A percentile compares a stretch with the other conserved stretches of the same genome.
Evolutionary conservation across 2,113 vertebrate species (phyloP).

Genomic region (Platysteira castanea): DNA sequence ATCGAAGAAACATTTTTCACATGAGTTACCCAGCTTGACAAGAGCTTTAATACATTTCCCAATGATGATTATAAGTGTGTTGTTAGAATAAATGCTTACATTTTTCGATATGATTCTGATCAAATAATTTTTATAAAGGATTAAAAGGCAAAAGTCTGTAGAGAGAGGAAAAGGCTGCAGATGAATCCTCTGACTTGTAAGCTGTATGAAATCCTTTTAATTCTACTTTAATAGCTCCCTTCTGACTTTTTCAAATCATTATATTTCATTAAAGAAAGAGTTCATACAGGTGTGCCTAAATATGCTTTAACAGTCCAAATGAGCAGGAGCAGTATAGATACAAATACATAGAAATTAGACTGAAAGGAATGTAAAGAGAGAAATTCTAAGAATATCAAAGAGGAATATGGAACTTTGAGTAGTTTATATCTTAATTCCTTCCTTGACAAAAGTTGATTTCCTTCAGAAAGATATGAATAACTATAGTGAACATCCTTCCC

Average conservation of each 20-base stretch:
- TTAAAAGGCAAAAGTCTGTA: slow-evolving; percentile 11
- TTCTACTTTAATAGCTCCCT: not conserved
- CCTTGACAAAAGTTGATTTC: not conserved
- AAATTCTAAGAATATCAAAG: not conserved
- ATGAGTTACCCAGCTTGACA: not conserved
- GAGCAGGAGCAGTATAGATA: not conserved
- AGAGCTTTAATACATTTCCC: not conserved
- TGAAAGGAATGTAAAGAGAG: not conserved
- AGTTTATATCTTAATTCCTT: not conserved
- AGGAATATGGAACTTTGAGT: not conserved
- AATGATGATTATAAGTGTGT: not conserved
- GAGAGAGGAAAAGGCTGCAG: not conserved
- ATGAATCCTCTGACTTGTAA: not conserved
- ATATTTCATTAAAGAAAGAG: not conserved
- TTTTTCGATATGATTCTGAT: not conserved
- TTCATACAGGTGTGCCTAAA: not conserved
- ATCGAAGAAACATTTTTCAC: not conserved
- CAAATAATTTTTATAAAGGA: slow-evolving; percentile 10
- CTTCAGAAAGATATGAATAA: not conserved
- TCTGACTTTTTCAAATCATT: not conserved
- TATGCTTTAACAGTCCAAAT: not conserved
- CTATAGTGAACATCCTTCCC: not conserved
- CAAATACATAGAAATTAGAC: not conserved
- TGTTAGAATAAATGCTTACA: not conserved
- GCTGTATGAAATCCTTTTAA: not conserved